phyloP scores from a whole-genome alignment of 2,888 invertebrate genomes.

The Brenthis hecate region DNA sequence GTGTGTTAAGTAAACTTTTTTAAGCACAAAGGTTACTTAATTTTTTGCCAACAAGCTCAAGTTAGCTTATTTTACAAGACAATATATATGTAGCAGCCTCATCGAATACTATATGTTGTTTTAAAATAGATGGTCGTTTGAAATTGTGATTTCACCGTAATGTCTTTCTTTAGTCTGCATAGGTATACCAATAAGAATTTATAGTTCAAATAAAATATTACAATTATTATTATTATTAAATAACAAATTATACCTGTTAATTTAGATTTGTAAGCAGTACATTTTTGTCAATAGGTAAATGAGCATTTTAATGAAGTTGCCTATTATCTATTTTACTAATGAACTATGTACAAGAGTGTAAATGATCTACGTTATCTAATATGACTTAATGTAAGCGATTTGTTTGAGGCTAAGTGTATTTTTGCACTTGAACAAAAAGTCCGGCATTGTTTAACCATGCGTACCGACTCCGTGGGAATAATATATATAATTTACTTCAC shows the following conservation, averaged over 20 bases:
- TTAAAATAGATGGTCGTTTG: too few species aligned
- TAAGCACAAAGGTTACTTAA: too few species aligned
- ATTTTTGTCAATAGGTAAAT: background rate
- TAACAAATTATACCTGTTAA: background rate
- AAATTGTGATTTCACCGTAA: too few species aligned
- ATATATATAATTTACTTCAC: slow-evolving; percentile 20
- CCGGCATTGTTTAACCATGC: slow-evolving; percentile 32
- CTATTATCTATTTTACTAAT: background rate
- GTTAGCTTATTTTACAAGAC: too few species aligned
- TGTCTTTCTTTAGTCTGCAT: too few species aligned
- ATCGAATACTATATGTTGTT: too few species aligned
- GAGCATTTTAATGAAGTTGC: background rate
- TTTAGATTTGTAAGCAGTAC: background rate
- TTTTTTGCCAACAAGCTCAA: too few species aligned
- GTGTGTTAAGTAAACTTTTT: too few species aligned
- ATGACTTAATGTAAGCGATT: slow-evolving; percentile 10
- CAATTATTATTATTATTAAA: too few species aligned
- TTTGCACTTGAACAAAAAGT: slow-evolving; percentile 29
- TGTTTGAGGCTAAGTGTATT: slow-evolving; percentile 12
- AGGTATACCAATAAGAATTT: too few species aligned
- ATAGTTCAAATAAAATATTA: too few species aligned
- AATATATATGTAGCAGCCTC: too few species aligned
- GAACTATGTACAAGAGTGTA: background rate
- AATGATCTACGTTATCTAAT: background rate
- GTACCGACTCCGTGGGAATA: slow-evolving; percentile 38